phyloP scores from a whole-genome alignment of 2,888 invertebrate species.

The Campopleginae sp. region DNA sequence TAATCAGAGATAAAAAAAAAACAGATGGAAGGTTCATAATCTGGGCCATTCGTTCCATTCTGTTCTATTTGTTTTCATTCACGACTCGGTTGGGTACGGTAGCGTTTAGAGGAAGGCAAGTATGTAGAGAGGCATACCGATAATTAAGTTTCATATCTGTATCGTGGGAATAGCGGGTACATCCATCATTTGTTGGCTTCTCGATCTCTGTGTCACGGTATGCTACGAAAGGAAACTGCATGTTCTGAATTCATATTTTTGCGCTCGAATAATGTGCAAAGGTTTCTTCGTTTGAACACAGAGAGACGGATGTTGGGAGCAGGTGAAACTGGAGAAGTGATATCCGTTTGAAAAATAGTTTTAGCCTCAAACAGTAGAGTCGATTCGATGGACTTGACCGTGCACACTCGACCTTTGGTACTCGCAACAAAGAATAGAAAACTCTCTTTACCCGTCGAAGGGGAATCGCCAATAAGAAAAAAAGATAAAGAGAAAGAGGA shows the following conservation, averaged over 20 bases:
- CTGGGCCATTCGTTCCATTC: slow-evolving; percentile 25
- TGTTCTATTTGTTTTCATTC: slow-evolving; percentile 16
- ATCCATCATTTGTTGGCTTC: slow-evolving; percentile 56
- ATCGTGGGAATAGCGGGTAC: slow-evolving; percentile 40
- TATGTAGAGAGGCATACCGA: slow-evolving; percentile 23
- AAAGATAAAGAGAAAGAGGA: not conserved
- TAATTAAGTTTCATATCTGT: slow-evolving; percentile 65
- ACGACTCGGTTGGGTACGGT: not conserved
- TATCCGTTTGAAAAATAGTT: slow-evolving; percentile 15
- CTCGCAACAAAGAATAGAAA: not conserved
- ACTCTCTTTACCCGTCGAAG: slow-evolving; percentile 25
- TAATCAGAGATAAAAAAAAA: not conserved
- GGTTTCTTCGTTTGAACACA: not conserved
- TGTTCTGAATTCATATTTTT: slow-evolving; percentile 52
- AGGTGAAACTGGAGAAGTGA: not conserved
- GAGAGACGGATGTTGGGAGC: not conserved
- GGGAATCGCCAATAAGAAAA: slow-evolving; percentile 25
- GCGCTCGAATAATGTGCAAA: not conserved
- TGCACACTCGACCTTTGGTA: not conserved
- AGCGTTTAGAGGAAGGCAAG: slow-evolving; percentile 15
- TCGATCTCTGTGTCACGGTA: slow-evolving; percentile 39
- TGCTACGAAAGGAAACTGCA: slow-evolving; percentile 48
- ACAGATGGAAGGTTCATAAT: slow-evolving; percentile 1
- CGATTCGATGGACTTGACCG: not conserved
- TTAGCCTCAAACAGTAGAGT: not conserved